These are phyloP conservation scores for Phymanthus crucifer DNA, from an alignment of 92 coral and sea anemone species.

Conservation along the genomic window DNA sequence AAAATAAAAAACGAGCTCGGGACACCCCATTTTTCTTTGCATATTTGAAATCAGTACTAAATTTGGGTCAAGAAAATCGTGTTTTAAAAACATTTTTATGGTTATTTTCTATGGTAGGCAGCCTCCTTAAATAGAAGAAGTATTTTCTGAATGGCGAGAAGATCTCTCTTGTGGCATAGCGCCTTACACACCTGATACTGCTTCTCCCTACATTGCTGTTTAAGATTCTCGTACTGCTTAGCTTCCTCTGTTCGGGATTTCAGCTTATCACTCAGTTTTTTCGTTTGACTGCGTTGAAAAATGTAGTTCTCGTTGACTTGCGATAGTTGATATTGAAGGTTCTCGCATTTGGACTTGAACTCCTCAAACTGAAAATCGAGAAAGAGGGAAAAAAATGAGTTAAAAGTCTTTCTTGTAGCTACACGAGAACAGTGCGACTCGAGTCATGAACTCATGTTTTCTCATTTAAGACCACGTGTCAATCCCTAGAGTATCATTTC, in stretches of 20 bases:
- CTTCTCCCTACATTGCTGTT: constrained; percentile 48
- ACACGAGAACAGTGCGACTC: neutral
- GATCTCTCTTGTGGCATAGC: too few relatives aligned
- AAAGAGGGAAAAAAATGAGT: neutral
- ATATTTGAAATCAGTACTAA: too few relatives aligned
- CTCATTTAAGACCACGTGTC: too few relatives aligned
- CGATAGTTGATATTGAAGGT: constrained; percentile 46
- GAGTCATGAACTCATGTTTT: too few relatives aligned
- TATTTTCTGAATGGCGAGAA: too few relatives aligned
- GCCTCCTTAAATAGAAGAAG: too few relatives aligned
- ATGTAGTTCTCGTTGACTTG: constrained; percentile 57
- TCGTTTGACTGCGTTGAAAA: constrained; percentile 54
- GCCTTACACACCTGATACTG: constrained; percentile 41
- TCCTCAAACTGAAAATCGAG: constrained; percentile 26
- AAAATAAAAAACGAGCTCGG: too few relatives aligned
- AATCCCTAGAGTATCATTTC: too few relatives aligned
- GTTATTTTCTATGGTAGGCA: too few relatives aligned
- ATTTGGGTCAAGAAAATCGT: too few relatives aligned
- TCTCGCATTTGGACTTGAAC: constrained; percentile 30
- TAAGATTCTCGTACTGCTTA: constrained; percentile 58
- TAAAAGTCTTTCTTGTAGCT: neutral
- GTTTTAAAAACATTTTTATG: too few relatives aligned
- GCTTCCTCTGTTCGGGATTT: constrained; percentile 61
- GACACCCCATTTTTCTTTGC: too few relatives aligned
- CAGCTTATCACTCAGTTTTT: constrained; percentile 43